These are phyloP conservation scores for Acrobasis consociella DNA, from an alignment of 2,888 invertebrate species.

Conservation along the genomic window DNA sequence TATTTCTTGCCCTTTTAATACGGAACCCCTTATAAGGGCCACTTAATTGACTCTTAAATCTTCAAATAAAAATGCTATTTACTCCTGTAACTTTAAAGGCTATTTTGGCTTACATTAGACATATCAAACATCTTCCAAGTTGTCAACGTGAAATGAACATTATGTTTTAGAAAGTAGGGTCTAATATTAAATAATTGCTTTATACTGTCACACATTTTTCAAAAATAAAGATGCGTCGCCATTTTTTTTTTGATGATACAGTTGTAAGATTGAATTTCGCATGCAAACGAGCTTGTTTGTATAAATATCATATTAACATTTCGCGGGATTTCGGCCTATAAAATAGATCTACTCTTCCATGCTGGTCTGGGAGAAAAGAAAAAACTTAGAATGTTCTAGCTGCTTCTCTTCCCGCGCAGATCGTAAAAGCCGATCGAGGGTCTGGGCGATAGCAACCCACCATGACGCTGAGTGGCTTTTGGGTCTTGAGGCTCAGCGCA, in stretches of 20 bases:
- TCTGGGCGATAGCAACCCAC: too few species aligned
- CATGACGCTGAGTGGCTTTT: too few species aligned
- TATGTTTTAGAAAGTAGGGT: not conserved
- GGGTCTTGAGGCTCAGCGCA: too few species aligned
- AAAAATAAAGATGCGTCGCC: not conserved
- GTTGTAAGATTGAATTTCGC: constrained; percentile 15
- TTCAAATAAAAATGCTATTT: not conserved
- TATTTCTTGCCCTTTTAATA: constrained; percentile 20
- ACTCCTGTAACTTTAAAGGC: not conserved
- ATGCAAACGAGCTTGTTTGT: not conserved
- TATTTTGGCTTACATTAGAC: constrained; percentile 1
- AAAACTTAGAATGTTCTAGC: too few species aligned
- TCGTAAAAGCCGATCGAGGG: too few species aligned
- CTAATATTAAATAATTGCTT: not conserved
- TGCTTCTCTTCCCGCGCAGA: too few species aligned
- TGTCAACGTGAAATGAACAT: not conserved
- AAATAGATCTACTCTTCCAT: too few species aligned
- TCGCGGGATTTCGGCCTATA: too few species aligned
- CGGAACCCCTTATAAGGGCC: constrained; percentile 15
- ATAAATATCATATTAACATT: too few species aligned
- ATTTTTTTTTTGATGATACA: constrained; percentile 2
- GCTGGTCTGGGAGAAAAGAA: too few species aligned
- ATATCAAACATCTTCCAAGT: not conserved
- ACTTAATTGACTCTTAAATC: constrained; percentile 1
- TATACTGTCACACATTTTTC: not conserved